These are phyloP conservation scores for Eupeodes corollae DNA, from an alignment of 1,140 invertebrate genomes.

Conservation along the genomic window DNA sequence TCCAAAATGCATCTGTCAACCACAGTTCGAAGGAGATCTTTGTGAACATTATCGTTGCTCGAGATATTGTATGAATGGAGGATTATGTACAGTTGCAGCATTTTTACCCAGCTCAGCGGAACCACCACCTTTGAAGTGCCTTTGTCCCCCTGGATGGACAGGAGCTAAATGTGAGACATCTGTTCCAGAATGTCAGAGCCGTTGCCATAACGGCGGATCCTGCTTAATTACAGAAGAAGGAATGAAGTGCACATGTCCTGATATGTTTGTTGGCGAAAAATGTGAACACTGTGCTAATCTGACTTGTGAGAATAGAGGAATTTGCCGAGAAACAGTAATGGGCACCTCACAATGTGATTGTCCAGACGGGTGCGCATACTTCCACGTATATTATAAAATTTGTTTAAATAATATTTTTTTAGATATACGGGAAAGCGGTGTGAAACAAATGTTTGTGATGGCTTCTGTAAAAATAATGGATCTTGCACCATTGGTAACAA, in stretches of 20 bases:
- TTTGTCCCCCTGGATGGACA: conserved; percentile 51
- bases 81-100: conserved; percentile 42
- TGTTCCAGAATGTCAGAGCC: conserved; percentile 39
- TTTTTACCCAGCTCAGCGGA: conserved; percentile 21
- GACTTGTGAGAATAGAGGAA: conserved; percentile 33
- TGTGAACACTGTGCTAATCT: conserved; percentile 35
- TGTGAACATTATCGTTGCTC: conserved; percentile 55
- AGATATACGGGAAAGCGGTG: conserved; percentile 27
- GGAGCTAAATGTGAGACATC: conserved; percentile 54
- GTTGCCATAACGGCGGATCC: conserved; percentile 32
- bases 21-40: conserved; percentile 45
- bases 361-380: conserved; percentile 22
- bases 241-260: conserved; percentile 32
- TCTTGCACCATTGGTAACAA: conserved; percentile 38
- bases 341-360: conserved; percentile 46
- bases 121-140: conserved; percentile 40
- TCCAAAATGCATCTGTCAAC: conserved; percentile 46
- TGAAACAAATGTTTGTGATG: conserved; percentile 37
- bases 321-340: conserved; percentile 29
- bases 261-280: conserved; percentile 25
- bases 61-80: conserved; percentile 51
- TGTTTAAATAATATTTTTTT: not conserved
- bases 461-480: conserved; percentile 44
- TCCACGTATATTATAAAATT: not conserved
- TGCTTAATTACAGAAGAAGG: conserved; percentile 25